Evolutionary conservation across 2,888 invertebrate species (phyloP).

Genomic region (Cryptus armator): DNA sequence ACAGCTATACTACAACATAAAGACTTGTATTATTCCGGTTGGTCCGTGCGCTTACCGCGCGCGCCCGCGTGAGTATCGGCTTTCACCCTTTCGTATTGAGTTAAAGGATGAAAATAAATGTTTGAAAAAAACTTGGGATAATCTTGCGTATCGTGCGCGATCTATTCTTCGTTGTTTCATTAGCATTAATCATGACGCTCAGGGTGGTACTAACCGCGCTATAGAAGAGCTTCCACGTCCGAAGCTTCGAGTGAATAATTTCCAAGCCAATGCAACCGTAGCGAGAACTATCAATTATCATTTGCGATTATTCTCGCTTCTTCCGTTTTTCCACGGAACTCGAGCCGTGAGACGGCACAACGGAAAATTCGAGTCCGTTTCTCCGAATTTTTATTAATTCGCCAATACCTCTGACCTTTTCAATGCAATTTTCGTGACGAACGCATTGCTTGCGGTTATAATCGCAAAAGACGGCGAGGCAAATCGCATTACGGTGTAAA

Average conservation of each 20-base stretch:
- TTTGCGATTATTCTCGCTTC: constrained; percentile 64
- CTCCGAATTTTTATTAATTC: too few relatives aligned
- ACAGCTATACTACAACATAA: constrained; percentile 38
- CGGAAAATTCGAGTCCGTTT: not conserved
- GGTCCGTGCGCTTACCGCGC: not conserved
- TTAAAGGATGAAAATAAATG: constrained; percentile 11
- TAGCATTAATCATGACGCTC: constrained; percentile 60
- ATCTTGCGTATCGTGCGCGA: constrained; percentile 38
- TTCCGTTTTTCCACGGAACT: constrained; percentile 43
- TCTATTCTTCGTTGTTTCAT: constrained; percentile 55
- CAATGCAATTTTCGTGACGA: too few relatives aligned
- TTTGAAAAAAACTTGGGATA: not conserved
- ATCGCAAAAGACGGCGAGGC: too few relatives aligned
- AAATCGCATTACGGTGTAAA: too few relatives aligned
- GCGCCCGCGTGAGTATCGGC: constrained; percentile 17
- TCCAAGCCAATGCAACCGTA: constrained; percentile 19
- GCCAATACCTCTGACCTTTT: too few relatives aligned
- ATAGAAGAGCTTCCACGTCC: not conserved
- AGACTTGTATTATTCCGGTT: constrained; percentile 53
- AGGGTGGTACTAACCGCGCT: constrained; percentile 7
- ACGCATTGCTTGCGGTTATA: too few relatives aligned
- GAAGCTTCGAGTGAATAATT: constrained; percentile 24
- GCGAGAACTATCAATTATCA: constrained; percentile 62
- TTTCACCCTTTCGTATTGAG: constrained; percentile 15
- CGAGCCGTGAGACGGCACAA: not conserved